These are phyloP conservation scores for Myxocyprinus asiaticus DNA, from an alignment of 2,113 vertebrate genomes.

Conservation along the genomic window DNA sequence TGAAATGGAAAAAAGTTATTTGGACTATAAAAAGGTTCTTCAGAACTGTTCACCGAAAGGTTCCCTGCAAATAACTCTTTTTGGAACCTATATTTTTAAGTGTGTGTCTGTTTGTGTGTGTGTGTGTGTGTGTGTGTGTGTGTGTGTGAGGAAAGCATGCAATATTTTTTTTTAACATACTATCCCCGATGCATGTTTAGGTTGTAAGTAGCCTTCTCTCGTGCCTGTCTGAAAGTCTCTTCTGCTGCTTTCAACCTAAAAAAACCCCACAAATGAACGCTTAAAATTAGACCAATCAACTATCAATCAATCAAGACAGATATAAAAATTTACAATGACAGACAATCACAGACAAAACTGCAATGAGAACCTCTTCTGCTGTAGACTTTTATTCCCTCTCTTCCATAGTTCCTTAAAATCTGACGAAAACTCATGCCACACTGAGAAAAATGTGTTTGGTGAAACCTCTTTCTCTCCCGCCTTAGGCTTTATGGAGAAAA, in stretches of 20 bases:
- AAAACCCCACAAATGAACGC: not conserved
- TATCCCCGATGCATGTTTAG: conserved; percentile 90
- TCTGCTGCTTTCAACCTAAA: conserved; percentile 90
- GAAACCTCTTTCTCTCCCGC: conserved; percentile 93
- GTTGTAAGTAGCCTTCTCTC: conserved; percentile 86
- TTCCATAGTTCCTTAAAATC: conserved; percentile 98
- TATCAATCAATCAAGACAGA: too few relatives aligned
- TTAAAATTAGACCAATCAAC: not conserved
- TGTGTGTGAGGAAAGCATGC: too few relatives aligned
- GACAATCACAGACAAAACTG: not conserved
- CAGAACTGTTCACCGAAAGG: too few relatives aligned
- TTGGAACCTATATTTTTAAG: too few relatives aligned
- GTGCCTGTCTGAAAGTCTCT: conserved; percentile 87
- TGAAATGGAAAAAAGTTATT: too few relatives aligned
- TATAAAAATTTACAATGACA: not conserved
- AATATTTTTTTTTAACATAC: conserved; percentile 71
- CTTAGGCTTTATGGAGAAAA: conserved; percentile 94
- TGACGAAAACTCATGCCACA: conserved; percentile 96
- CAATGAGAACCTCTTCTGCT: conserved; percentile 80
- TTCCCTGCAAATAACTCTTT: too few relatives aligned
- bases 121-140: too few relatives aligned
- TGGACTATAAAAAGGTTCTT: too few relatives aligned
- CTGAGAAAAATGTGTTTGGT: conserved; percentile 88
- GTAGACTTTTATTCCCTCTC: conserved; percentile 90
- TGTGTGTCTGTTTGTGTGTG: too few relatives aligned